Evolutionary conservation across 2,797 vertebrate genomes (phyloP), one percentile per base, ranked within the genome.

Genomic region (Cossypha heuglini): DNA sequence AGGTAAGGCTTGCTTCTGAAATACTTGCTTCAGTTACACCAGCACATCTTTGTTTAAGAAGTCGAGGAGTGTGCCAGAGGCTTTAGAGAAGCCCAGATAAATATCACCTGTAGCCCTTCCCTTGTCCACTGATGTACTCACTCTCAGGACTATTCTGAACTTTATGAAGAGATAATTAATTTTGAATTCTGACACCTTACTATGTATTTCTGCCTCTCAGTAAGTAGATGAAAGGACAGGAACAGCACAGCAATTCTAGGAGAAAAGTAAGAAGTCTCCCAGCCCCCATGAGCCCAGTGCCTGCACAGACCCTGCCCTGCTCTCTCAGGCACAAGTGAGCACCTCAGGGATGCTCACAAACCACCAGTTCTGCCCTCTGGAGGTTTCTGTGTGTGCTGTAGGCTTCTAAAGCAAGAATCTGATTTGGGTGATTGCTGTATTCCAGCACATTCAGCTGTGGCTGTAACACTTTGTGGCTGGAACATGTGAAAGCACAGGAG

Each of bases 281-380:
- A 38, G 10, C 13, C 22, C 13, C 13, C 0, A 0, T 10, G 38
- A 18, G 1, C 1, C 6, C n/a, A 19, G 45, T 2, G 38, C n/a
- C 31, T 13, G 38, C 13, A 5, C 19, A 21, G 71, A 22, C 31
- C 35, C 59, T 19, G 11, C 5, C 9, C 74, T 4, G 5, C 35
- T 28, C 48, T 49, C 45, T 26, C 37, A 11, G 0, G 25, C 8
- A 16, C 19, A 0, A 3, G 22, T 3, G 8, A 57, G 13, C n/a
- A 2, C 6, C 7, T 14, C 35, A 51, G 21, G 45, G 33, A 8
- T 5, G 46, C n/a, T 42, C 52, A 11, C 45, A 45, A 25, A 16
- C 29, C 8, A 4, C 55, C 55, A 18, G 17, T 1, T 43, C 74
- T 6, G 4, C 18, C 40, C 48, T 28, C 63, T 29, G 29, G 2